These are phyloP conservation scores for Noctua pronuba DNA, from an alignment of 2,888 invertebrate genomes.

Conservation along the genomic window DNA sequence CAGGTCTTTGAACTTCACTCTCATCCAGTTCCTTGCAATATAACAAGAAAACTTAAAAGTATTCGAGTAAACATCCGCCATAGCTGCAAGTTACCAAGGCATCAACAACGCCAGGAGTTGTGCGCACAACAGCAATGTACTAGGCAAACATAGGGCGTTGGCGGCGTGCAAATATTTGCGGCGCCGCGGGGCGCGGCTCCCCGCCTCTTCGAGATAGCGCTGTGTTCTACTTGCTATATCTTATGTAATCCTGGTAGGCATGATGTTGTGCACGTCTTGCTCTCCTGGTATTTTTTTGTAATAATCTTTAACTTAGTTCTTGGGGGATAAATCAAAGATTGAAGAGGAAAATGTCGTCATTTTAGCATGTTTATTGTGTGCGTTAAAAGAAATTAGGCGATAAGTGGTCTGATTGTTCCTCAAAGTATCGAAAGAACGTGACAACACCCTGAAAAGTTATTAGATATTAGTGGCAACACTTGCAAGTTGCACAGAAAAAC, in stretches of 20 bases:
- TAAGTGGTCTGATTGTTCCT: background rate
- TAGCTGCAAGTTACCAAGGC: constrained; percentile 71
- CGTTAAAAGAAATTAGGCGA: background rate
- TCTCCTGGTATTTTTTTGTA: constrained; percentile 62
- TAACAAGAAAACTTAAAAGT: constrained; percentile 47
- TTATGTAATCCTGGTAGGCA: constrained; percentile 78
- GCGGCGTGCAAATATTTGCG: constrained; percentile 80
- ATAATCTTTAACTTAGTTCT: constrained; percentile 9
- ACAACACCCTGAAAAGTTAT: background rate
- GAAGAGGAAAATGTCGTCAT: background rate
- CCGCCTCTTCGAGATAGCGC: constrained; percentile 74
- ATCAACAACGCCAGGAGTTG: constrained; percentile 73
- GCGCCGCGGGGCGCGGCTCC: constrained; percentile 71
- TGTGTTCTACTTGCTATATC: constrained; percentile 72
- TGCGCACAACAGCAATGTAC: constrained; percentile 71
- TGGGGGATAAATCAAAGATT: constrained; percentile 7
- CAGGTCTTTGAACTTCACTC: background rate
- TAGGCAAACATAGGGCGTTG: constrained; percentile 80
- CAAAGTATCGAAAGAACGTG: background rate
- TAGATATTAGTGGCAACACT: no score
- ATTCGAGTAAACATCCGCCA: constrained; percentile 51
- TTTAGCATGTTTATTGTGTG: background rate
- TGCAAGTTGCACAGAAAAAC: no score
- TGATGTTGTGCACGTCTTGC: constrained; percentile 64
- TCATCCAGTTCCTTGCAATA: background rate